Percentiles rank a stretch among this genome's conserved stretches.
These are phyloP conservation scores for Limenitis camilla DNA, from an alignment of 2,888 invertebrate genomes.

Conservation along the genomic window DNA sequence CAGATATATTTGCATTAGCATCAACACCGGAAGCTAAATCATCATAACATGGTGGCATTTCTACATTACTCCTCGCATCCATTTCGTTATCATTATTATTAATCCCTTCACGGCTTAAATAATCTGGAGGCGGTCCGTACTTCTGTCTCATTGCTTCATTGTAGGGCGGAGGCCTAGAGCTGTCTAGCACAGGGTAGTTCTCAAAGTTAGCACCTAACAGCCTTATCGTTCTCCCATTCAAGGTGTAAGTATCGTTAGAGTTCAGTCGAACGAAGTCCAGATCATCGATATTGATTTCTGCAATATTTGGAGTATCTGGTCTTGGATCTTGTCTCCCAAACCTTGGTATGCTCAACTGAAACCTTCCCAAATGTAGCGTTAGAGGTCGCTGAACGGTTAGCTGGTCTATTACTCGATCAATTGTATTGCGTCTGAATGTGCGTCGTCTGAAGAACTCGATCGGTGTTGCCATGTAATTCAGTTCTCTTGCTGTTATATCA, in stretches of 20 bases:
- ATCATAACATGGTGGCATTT: slow-evolving; percentile 63
- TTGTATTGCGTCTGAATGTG: slow-evolving; percentile 35
- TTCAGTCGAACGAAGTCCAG: slow-evolving; percentile 50
- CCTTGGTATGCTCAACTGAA: slow-evolving; percentile 52
- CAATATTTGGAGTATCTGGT: slow-evolving; percentile 60
- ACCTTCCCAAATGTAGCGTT: slow-evolving; percentile 56
- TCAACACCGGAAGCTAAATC: slow-evolving; percentile 38
- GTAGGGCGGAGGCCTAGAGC: slow-evolving; percentile 52
- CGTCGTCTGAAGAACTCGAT: slow-evolving; percentile 41
- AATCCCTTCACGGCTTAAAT: slow-evolving; percentile 46
- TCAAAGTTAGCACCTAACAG: slow-evolving; percentile 60
- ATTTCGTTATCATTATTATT: slow-evolving; percentile 35
- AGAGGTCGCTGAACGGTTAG: slow-evolving; percentile 29
- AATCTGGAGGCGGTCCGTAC: slow-evolving; percentile 66
- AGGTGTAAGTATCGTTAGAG: slow-evolving; percentile 57
- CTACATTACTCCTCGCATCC: slow-evolving; percentile 49
- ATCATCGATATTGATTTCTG: slow-evolving; percentile 52
- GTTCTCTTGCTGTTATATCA: slow-evolving; percentile 35
- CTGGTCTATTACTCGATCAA: slow-evolving; percentile 46
- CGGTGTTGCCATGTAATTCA: slow-evolving; percentile 49
- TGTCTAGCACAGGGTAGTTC: slow-evolving; percentile 43
- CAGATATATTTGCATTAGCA: slow-evolving; percentile 19
- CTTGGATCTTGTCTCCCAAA: slow-evolving; percentile 37
- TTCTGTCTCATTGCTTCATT: slow-evolving; percentile 59
- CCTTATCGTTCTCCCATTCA: slow-evolving; percentile 60